These are phyloP conservation scores for Chondrosia reniformis DNA, from an alignment of 37 sponge, comb jelly and placozoan genomes.

Conservation along the genomic window DNA sequence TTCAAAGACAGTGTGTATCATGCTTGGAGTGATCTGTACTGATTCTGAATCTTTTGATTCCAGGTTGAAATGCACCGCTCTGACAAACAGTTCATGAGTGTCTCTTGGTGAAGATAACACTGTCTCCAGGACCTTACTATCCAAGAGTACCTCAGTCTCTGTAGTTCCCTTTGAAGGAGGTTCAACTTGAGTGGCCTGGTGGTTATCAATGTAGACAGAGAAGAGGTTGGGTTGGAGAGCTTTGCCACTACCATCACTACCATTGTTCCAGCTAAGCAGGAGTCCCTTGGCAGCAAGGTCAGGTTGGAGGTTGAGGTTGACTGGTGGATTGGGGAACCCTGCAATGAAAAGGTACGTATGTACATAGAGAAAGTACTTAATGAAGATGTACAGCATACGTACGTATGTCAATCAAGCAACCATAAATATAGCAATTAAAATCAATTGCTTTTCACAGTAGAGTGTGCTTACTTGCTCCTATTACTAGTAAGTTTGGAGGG, in stretches of 20 bases:
- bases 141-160: background rate
- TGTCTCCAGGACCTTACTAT: background rate
- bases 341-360: background rate
- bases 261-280: constrained; percentile 1
- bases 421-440: too few species aligned
- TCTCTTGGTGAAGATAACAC: too few species aligned
- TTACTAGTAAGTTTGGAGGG: background rate
- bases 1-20: too few species aligned
- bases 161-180: background rate
- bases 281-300: background rate
- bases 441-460: background rate
- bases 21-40: too few species aligned
- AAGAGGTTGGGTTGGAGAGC: background rate
- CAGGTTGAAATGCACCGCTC: background rate
- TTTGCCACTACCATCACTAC: too few species aligned
- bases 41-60: constrained; percentile 1
- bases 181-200: background rate
- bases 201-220: background rate
- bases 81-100: background rate
- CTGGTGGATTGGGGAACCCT: constrained; percentile 1
- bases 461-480: constrained; percentile 12
- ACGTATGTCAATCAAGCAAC: too few species aligned
- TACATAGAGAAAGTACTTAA: too few species aligned
- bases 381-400: too few species aligned
- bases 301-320: background rate